phyloP scores from a whole-genome alignment of 2,113 vertebrate genomes.

The Protomyctophum bolini region DNA sequence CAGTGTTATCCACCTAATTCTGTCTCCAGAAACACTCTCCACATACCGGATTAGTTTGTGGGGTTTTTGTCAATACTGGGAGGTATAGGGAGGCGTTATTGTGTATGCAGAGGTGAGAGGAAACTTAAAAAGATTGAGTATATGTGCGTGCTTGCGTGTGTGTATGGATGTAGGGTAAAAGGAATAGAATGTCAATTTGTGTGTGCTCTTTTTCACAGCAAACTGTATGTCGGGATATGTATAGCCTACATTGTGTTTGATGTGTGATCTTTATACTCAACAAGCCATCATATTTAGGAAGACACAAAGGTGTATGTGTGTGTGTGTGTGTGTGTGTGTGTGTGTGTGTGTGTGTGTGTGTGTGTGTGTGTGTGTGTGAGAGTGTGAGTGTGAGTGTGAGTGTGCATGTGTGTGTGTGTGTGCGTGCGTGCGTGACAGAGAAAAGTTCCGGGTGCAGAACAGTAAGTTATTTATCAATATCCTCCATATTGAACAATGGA shows the following conservation, averaged over 20 bases:
- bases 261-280: too few species aligned
- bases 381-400: background rate
- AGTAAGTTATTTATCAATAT: conserved; percentile 57
- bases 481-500: conserved; percentile 38
- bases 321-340: background rate
- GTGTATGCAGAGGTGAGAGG: too few species aligned
- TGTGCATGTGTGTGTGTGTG: background rate
- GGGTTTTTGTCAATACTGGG: conserved; percentile 56
- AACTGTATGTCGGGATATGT: background rate
- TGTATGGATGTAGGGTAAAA: background rate
- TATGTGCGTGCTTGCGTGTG: background rate
- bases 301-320: background rate
- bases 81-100: background rate
- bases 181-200: background rate
- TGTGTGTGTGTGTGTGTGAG: background rate
- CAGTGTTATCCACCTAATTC: conserved; percentile 62
- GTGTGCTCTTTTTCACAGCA: background rate
- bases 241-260: too few species aligned
- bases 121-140: too few species aligned
- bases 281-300: background rate
- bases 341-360: background rate
- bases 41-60: conserved; percentile 64
- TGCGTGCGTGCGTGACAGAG: conserved; percentile 12
- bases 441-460: conserved; percentile 29
- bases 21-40: conserved; percentile 53